Percentiles rank a stretch among this genome's conserved stretches.
phyloP scores from a whole-genome alignment of 2,888 invertebrate genomes.

The Plagodis pulveraria region DNA sequence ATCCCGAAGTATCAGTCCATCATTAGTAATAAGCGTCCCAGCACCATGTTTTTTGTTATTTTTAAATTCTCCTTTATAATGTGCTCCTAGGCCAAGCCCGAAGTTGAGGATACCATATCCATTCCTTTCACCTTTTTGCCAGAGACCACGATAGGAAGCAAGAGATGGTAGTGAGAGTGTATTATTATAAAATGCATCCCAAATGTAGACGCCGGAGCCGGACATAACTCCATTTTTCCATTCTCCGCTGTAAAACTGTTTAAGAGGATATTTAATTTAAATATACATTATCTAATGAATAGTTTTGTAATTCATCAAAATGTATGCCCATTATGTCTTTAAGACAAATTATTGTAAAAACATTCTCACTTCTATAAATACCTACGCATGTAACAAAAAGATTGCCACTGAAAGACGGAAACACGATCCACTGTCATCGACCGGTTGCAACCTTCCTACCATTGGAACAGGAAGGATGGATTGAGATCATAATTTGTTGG shows the following conservation, averaged over 20 bases:
- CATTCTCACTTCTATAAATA: too few relatives aligned
- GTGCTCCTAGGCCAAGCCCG: slow-evolving; percentile 81
- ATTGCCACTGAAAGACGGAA: too few relatives aligned
- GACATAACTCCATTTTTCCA: slow-evolving; percentile 85
- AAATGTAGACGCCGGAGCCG: slow-evolving; percentile 85
- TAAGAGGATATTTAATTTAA: slow-evolving; percentile 21
- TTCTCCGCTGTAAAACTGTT: slow-evolving; percentile 84
- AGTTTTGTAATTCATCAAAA: too few relatives aligned
- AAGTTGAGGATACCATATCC: slow-evolving; percentile 79
- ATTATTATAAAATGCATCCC: slow-evolving; percentile 81
- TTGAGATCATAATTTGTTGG: too few relatives aligned
- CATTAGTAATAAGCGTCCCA: slow-evolving; percentile 83
- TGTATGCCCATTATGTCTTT: too few relatives aligned
- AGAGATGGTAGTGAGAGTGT: slow-evolving; percentile 81
- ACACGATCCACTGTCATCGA: too few relatives aligned
- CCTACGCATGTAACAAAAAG: too few relatives aligned
- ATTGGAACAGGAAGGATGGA: too few relatives aligned
- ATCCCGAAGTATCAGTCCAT: slow-evolving; percentile 77
- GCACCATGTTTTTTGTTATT: slow-evolving; percentile 84
- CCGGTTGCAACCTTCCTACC: too few relatives aligned
- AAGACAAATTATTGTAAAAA: too few relatives aligned
- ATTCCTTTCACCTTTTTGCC: slow-evolving; percentile 81
- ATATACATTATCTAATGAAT: slow-evolving; percentile 1
- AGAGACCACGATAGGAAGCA: slow-evolving; percentile 81
- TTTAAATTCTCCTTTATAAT: slow-evolving; percentile 83